Conservation (phyloP, 2,888 invertebrate genomes). For the Phyto melanocephala region DNA sequence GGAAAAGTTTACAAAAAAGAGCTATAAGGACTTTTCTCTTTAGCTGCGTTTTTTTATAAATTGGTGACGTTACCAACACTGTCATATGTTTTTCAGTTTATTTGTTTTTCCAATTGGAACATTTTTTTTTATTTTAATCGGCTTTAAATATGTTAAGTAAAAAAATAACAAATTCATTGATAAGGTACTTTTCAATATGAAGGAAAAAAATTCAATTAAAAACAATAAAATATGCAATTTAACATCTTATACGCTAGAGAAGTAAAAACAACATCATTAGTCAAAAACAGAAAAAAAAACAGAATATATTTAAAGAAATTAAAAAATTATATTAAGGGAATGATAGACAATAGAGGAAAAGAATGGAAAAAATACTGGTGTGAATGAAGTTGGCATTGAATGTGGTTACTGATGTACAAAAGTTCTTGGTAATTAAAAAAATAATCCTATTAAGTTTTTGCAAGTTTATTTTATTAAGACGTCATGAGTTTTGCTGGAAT, state of each 20-base stretch:
- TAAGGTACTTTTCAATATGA: constrained; percentile 16
- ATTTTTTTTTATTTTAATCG: constrained; percentile 22
- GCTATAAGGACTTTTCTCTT: too few species aligned
- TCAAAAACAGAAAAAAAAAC: background rate
- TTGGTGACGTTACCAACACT: too few species aligned
- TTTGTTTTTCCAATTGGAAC: constrained; percentile 40
- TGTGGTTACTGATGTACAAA: background rate
- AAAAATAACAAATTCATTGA: constrained; percentile 30
- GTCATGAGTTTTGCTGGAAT: constrained; percentile 11
- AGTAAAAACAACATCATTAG: background rate
- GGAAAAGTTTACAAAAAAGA: too few species aligned
- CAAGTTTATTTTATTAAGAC: background rate
- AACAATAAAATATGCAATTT: constrained; percentile 29
- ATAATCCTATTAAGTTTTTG: constrained; percentile 5
- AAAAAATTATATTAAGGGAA: constrained; percentile 49
- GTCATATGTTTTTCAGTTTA: constrained; percentile 53
- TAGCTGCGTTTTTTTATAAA: too few species aligned
- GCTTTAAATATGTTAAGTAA: constrained; percentile 27
- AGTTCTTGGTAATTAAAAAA: background rate
- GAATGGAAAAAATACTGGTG: background rate
- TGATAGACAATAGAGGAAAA: background rate
- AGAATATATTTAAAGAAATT: background rate
- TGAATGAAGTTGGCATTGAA: background rate
- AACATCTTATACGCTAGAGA: background rate
- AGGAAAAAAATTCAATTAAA: constrained; percentile 21